Evolutionary conservation across 2,888 invertebrate species (phyloP), one percentile per base, ranked within the genome.

Genomic region (Zele albiditarsus): DNA sequence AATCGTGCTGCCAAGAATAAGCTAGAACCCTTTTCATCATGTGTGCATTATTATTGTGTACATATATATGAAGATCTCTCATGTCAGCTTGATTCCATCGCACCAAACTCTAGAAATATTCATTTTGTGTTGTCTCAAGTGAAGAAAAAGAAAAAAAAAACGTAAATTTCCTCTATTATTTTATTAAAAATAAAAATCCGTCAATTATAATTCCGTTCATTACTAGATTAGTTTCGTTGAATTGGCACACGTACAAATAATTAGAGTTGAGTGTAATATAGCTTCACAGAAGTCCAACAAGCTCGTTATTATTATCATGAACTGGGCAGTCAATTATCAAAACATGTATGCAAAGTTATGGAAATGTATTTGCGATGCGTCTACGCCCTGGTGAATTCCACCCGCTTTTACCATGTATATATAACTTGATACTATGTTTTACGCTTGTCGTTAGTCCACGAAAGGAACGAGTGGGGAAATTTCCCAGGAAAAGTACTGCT

Each of bases 291-390:
- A 49, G 49, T 38, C 75, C 71, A 75, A 74, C 70, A 71, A 38
- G 68, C 68, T 72, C 67, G 68, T 71, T 71, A 60, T 68, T 49
- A 53, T 71, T 76, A 72, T 71, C 77, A 73, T 77, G 63, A 73
- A 69, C 69, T 49, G 71, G 62, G 71, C 73, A 63, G 82, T 84
- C 85, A 85, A 87, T 88, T 87, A 86, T 88, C 85, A 87, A 87
- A 87, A 87, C 87, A 85, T 86, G 83, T 85, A 88, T 87, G 87
- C 87, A 86, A 88, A 88, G 77, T 84, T 87, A 88, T 88, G 88
- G 84, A 84, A 88, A 88, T 87, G 82, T 84, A 85, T 86, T 85
- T 85, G 83, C 83, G 80, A 83, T 83, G 82, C 84, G 82, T 81
- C 80, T 82, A 81, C 80, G 80, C 77, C 75, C 71, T 66, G 68